Evolutionary conservation across 2,888 invertebrate genomes (phyloP).

Genomic region (Drosophila nigricruria): DNA sequence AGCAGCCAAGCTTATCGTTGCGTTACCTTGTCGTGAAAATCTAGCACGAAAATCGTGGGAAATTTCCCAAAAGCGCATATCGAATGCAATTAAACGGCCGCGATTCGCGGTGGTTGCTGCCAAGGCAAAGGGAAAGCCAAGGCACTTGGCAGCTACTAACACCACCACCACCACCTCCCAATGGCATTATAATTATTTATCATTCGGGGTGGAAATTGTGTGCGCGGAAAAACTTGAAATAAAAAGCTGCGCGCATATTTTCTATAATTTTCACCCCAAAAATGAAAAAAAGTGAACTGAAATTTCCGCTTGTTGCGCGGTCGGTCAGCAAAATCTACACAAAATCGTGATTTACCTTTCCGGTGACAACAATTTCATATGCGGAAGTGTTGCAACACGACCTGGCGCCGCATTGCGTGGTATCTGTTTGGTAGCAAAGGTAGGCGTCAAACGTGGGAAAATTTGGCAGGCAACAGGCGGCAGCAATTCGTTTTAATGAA

Average conservation of each 20-base stretch:
- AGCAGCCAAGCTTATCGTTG: constrained; percentile 27
- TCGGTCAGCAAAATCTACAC: constrained; percentile 69
- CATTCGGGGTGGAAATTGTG: constrained; percentile 50
- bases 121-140: constrained; percentile 8
- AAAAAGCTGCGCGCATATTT: constrained; percentile 66
- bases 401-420: constrained; percentile 48
- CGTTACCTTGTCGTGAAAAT: constrained; percentile 56
- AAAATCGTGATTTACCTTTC: constrained; percentile 78
- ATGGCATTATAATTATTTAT: constrained; percentile 23
- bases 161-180: constrained; percentile 20
- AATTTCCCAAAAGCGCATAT: constrained; percentile 78
- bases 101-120: constrained; percentile 71
- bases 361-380: constrained; percentile 67
- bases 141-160: constrained; percentile 48
- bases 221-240: constrained; percentile 45
- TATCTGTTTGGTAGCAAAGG: constrained; percentile 33
- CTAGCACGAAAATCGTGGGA: constrained; percentile 77
- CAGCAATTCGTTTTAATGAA: constrained; percentile 67
- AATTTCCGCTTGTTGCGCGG: constrained; percentile 77
- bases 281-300: constrained; percentile 12
- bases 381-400: constrained; percentile 72
- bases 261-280: constrained; percentile 72
- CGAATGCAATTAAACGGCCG: constrained; percentile 78
- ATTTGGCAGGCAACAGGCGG: constrained; percentile 56
- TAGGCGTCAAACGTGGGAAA: constrained; percentile 72